phyloP scores from a whole-genome alignment of 2,113 vertebrate genomes.

The Trichechus manatus region DNA sequence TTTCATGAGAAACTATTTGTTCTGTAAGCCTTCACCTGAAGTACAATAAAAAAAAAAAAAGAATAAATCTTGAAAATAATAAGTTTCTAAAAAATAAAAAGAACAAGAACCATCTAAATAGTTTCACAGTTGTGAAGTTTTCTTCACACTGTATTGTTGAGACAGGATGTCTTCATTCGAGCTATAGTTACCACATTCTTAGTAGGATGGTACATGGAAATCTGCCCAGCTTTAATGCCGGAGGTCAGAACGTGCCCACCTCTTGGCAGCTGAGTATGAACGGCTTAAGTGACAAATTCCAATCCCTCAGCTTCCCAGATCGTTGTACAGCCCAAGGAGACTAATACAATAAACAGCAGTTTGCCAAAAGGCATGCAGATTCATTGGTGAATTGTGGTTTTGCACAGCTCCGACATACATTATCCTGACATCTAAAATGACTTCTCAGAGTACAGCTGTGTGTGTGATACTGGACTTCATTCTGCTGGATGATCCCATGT shows the following conservation, averaged over 20 bases:
- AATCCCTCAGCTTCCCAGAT: constrained; percentile 59
- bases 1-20: too few relatives aligned
- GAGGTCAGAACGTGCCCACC: constrained; percentile 72
- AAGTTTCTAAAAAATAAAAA: background rate
- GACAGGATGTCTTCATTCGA: constrained; percentile 52
- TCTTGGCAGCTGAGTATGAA: constrained; percentile 76
- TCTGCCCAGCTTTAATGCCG: constrained; percentile 46
- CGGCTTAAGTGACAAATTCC: constrained; percentile 74
- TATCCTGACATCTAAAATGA: constrained; percentile 71
- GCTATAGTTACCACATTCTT: background rate
- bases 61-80: too few relatives aligned
- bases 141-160: constrained; percentile 5
- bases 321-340: constrained; percentile 4
- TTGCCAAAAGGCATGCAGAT: constrained; percentile 61
- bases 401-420: constrained; percentile 59
- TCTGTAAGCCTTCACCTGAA: too few relatives aligned
- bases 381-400: constrained; percentile 69
- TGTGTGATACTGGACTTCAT: constrained; percentile 44
- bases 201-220: constrained; percentile 14
- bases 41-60: too few relatives aligned
- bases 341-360: constrained; percentile 61
- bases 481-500: background rate
- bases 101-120: constrained; percentile 24
- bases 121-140: background rate
- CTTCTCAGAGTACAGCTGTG: constrained; percentile 64